phyloP scores from a whole-genome alignment of 2,797 vertebrate species.

The Acanthornis magna region DNA sequence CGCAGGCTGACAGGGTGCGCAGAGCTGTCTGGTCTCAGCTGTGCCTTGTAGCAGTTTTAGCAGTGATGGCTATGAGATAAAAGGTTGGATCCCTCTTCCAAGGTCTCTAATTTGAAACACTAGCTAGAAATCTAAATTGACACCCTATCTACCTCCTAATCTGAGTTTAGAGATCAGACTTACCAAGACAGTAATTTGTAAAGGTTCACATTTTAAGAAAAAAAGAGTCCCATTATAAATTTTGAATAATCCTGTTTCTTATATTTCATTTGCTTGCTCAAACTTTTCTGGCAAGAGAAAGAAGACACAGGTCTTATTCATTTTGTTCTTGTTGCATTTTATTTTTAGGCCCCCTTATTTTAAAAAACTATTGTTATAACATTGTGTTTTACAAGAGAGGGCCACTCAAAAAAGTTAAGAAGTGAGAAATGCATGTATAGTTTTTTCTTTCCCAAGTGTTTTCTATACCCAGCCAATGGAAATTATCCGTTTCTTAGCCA shows the following conservation, averaged over 20 bases:
- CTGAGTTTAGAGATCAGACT: not conserved
- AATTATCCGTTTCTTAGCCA: not conserved
- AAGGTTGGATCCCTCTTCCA: not conserved
- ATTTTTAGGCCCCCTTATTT: not conserved
- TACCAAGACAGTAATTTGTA: not conserved
- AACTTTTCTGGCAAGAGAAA: not conserved
- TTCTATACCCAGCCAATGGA: not conserved
- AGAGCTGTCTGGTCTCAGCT: not conserved
- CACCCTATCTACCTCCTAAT: not conserved
- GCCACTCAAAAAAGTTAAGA: not conserved
- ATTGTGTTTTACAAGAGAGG: not conserved
- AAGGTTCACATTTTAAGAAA: not conserved
- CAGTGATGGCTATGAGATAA: not conserved
- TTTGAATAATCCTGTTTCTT: not conserved
- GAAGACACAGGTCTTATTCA: not conserved
- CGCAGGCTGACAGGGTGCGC: fast-evolving
- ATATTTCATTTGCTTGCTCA: not conserved
- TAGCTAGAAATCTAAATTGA: not conserved
- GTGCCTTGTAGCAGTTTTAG: not conserved
- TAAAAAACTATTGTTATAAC: not conserved
- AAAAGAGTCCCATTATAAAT: not conserved
- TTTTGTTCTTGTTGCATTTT: not conserved
- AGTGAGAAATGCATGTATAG: not conserved
- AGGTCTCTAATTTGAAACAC: not conserved
- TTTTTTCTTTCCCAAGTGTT: not conserved